phyloP scores from a whole-genome alignment of 2,113 vertebrate genomes.

The Sinocyclocheilus grahami region DNA sequence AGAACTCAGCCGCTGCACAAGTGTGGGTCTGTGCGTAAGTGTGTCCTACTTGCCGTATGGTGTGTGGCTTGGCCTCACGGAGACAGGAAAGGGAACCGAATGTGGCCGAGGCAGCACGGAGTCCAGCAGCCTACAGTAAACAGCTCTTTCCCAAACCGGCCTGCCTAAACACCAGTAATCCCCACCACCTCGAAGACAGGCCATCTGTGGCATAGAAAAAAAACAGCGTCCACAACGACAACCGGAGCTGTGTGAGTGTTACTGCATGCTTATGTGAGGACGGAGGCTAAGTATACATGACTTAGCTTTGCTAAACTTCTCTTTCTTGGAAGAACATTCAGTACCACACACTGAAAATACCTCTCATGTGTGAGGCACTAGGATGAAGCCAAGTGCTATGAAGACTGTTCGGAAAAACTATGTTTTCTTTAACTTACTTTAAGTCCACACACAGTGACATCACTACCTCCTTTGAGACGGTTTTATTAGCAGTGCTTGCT shows the following conservation, averaged over 20 bases:
- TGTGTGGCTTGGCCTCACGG: slow-evolving; percentile 54
- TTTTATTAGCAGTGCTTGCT: background rate
- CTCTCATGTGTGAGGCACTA: slow-evolving; percentile 24
- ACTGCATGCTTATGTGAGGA: slow-evolving; percentile 28
- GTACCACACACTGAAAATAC: slow-evolving; percentile 35
- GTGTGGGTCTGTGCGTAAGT: slow-evolving; percentile 26
- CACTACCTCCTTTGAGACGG: background rate
- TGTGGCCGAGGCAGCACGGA: slow-evolving; percentile 61
- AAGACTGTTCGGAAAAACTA: slow-evolving; percentile 18
- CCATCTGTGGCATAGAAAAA: slow-evolving; percentile 35
- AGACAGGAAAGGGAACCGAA: slow-evolving; percentile 49
- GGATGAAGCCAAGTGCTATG: slow-evolving; percentile 47
- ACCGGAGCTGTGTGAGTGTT: slow-evolving; percentile 11
- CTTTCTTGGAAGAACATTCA: slow-evolving; percentile 11
- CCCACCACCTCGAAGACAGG: slow-evolving; percentile 28
- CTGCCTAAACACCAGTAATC: slow-evolving; percentile 36
- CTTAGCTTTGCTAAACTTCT: slow-evolving; percentile 33
- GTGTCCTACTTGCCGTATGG: slow-evolving; percentile 57
- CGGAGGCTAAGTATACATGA: slow-evolving; percentile 28
- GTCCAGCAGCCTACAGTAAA: slow-evolving; percentile 68
- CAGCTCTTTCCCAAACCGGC: slow-evolving; percentile 58
- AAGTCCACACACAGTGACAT: slow-evolving; percentile 30
- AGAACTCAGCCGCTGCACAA: slow-evolving; percentile 25
- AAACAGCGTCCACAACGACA: slow-evolving; percentile 16
- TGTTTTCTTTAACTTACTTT: background rate